Percentiles rank a stretch among this genome's conserved stretches.
Conservation (phyloP, 2,797 vertebrate species). For the Lates japonicus region DNA sequence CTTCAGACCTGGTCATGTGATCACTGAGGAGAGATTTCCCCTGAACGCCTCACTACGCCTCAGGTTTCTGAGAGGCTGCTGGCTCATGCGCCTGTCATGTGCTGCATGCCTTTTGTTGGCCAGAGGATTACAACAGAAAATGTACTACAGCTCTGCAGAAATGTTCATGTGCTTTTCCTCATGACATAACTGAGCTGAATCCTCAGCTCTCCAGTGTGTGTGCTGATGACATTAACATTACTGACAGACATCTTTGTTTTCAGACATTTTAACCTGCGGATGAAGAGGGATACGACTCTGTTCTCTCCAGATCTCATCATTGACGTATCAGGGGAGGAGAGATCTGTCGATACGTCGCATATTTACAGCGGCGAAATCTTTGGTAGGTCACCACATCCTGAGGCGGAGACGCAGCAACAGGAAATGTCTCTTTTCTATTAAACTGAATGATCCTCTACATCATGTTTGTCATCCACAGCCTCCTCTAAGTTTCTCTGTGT, state of each 20-base stretch:
- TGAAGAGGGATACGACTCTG: slow-evolving; percentile 93
- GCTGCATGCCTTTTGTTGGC: slow-evolving; percentile 40
- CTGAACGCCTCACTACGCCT: slow-evolving; percentile 11
- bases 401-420: background rate
- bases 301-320: slow-evolving; percentile 93
- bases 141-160: slow-evolving; percentile 8
- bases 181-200: slow-evolving; percentile 37
- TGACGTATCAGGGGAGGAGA: slow-evolving; percentile 90
- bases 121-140: slow-evolving; percentile 45
- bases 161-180: slow-evolving; percentile 53
- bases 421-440: slow-evolving; percentile 16
- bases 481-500: too few relatives aligned
- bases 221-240: background rate
- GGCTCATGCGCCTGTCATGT: slow-evolving; percentile 71
- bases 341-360: slow-evolving; percentile 93
- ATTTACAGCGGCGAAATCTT: slow-evolving; percentile 97
- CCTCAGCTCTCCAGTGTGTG: slow-evolving; percentile 4
- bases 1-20: slow-evolving; percentile 12
- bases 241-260: slow-evolving; percentile 27
- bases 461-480: background rate
- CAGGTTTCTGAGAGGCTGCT: slow-evolving; percentile 13
- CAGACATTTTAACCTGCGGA: slow-evolving; percentile 94
- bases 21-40: slow-evolving; percentile 1
- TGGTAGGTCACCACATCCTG: slow-evolving; percentile 85
- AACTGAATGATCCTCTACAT: slow-evolving; percentile 3